These are phyloP conservation scores for Agrotis exclamationis DNA, from an alignment of 2,888 invertebrate species.

Conservation along the genomic window DNA sequence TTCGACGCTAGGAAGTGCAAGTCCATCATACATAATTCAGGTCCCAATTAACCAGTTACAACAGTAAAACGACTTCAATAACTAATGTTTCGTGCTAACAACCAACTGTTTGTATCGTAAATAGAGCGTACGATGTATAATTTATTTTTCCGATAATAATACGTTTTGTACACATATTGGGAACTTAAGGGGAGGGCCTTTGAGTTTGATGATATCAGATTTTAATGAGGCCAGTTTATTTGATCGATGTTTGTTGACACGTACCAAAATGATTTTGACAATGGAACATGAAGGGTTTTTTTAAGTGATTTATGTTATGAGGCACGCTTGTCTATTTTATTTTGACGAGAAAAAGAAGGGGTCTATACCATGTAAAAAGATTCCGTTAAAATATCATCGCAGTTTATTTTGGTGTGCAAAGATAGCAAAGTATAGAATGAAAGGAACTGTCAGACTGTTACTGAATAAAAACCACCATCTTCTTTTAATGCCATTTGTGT, in stretches of 20 bases:
- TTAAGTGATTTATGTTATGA: not conserved
- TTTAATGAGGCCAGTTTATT: not conserved
- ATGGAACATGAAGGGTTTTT: not conserved
- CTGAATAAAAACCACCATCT: too few relatives aligned
- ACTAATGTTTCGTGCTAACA: constrained; percentile 62
- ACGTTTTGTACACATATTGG: constrained; percentile 52
- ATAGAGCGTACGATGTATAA: constrained; percentile 68
- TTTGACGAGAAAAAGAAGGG: too few relatives aligned
- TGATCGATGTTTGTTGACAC: constrained; percentile 14
- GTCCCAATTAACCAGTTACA: constrained; percentile 51
- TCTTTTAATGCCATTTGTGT: too few relatives aligned
- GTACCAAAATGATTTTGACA: not conserved
- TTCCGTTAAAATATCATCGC: too few relatives aligned
- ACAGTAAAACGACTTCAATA: constrained; percentile 54
- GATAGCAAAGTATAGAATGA: too few relatives aligned
- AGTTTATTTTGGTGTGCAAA: too few relatives aligned
- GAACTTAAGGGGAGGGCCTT: constrained; percentile 50
- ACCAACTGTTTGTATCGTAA: constrained; percentile 61
- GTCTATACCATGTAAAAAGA: too few relatives aligned
- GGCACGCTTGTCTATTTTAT: not conserved
- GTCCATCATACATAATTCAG: constrained; percentile 17
- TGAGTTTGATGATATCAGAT: constrained; percentile 9
- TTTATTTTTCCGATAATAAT: constrained; percentile 64
- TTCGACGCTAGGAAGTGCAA: constrained; percentile 38
- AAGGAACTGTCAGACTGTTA: too few relatives aligned